A percentile compares a stretch with the other conserved stretches of the same genome.
phyloP scores from a whole-genome alignment of 1,140 invertebrate species.

The Tetramorium alpestre region DNA sequence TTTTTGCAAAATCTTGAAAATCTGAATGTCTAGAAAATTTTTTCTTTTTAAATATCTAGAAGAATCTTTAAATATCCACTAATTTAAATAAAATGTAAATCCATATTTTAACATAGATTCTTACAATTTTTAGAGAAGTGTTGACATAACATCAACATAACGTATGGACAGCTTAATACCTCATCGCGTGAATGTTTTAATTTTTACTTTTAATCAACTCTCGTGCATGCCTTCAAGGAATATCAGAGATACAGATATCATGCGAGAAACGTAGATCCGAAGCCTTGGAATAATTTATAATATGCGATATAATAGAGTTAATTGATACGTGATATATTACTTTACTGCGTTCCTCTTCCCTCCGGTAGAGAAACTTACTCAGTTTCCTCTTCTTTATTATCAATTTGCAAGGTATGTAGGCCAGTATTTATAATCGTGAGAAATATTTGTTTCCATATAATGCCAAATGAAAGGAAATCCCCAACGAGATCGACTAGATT shows the following conservation, averaged over 20 bases:
- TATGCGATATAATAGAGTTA: conserved; percentile 40
- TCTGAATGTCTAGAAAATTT: background rate
- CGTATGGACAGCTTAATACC: background rate
- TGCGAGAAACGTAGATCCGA: background rate
- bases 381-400: conserved; percentile 14
- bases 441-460: conserved; percentile 7
- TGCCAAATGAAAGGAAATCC: background rate
- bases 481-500: background rate
- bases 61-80: background rate
- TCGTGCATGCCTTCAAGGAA: background rate
- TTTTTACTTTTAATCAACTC: conserved; percentile 37
- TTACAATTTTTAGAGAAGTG: background rate
- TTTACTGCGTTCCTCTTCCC: background rate
- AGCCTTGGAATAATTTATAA: conserved; percentile 59
- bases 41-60: background rate
- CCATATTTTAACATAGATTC: background rate
- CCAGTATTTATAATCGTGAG: background rate
- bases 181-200: conserved; percentile 11
- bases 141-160: background rate
- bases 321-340: conserved; percentile 38
- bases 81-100: background rate
- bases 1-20: background rate
- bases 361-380: background rate
- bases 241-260: background rate
- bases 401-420: conserved; percentile 29